These are phyloP conservation scores for Chrysomallon squamiferum DNA, from an alignment of 1,140 invertebrate genomes.

Conservation along the genomic window DNA sequence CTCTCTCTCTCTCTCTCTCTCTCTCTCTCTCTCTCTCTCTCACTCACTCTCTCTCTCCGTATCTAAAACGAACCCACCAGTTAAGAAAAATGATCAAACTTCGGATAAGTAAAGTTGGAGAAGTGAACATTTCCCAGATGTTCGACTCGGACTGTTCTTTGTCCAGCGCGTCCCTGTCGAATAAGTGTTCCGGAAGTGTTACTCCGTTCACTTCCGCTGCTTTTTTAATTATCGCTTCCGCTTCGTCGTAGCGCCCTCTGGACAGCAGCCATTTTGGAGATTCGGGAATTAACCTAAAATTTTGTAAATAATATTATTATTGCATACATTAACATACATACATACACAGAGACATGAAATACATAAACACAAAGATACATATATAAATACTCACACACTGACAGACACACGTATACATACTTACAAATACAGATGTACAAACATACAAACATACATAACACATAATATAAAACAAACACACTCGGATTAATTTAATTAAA, in stretches of 20 bases:
- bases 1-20: too few species aligned
- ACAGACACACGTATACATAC: background rate
- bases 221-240: constrained; percentile 25
- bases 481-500: background rate
- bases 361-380: background rate
- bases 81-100: constrained; percentile 34
- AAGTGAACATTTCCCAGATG: constrained; percentile 24
- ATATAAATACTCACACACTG: background rate
- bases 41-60: too few species aligned
- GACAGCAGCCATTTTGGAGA: constrained; percentile 44
- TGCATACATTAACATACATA: background rate
- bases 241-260: constrained; percentile 19
- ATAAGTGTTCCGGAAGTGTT: constrained; percentile 20
- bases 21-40: too few species aligned
- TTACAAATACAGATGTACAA: background rate
- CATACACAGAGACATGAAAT: background rate
- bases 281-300: constrained; percentile 37
- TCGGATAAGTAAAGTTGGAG: constrained; percentile 20
- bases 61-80: constrained; percentile 37
- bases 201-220: constrained; percentile 33
- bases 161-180: constrained; percentile 15
- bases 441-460: background rate
- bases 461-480: background rate
- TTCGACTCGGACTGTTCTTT: constrained; percentile 8
- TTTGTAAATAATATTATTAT: background rate